Base-by-base conservation (phyloP, 1,140 invertebrate genomes). In the Mamestra configurata region DNA sequence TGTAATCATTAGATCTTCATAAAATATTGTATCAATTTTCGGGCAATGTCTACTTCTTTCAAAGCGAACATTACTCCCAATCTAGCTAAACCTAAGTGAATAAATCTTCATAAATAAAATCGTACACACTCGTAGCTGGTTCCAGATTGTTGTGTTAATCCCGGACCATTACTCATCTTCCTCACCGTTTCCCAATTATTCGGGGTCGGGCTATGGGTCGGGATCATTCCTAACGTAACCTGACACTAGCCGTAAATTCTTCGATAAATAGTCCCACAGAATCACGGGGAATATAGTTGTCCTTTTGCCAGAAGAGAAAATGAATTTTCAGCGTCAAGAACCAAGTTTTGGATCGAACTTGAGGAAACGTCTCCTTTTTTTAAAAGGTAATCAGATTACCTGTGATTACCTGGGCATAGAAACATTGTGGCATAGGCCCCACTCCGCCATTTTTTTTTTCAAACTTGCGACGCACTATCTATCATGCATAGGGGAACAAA, bases 121-220 rank as follows among this genome's bases (percentile, higher is more conserved):
- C 27, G 15, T 43, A 73, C 27, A 31, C 27, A 31, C 27, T 31
- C 27, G 5, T 31, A 37, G 31, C 59, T 15, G 27, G n/a, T 53
- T 77, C 61, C 46, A 77, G 59, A 76, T 76, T 76, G 57, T 64
- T 76, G 73, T 46, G 57, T 76, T 64, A 76, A 76, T 64, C 73
- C 51, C 6, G 24, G n/a, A 27, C 49, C 73, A 76, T 76, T 76
- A 76, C 57, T 76, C 57, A 76, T 76, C 22, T 64, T 64, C 40
- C 55, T 31, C 55, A 8, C 40, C 24, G 40, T 31, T 61, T 64
- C 57, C 31, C 40, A 76, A 76, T 76, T 76, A 64, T 46, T 76
- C 57, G 40, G 57, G 37, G 55, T 76, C 55, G 55, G 71, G 11
- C 37, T 18, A 72, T 11, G 57, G 57, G 40, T 61, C 53, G 57